Conservation (phyloP, 2,888 invertebrate genomes). For the Philereme vetulata region DNA sequence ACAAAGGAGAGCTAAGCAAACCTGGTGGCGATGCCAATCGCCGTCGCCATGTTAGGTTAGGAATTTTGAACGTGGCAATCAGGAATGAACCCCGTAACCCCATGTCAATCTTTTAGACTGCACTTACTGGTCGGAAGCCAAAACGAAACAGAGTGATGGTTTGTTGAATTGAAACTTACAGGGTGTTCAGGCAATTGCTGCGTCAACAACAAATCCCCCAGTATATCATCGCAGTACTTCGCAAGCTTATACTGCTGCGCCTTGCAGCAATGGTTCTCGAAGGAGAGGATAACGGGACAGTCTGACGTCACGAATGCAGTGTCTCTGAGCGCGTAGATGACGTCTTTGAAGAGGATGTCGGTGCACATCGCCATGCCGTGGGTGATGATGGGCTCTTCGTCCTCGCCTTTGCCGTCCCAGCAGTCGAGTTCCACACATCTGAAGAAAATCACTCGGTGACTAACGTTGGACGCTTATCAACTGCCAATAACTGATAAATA, state of each 20-base stretch:
- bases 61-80: too few relatives aligned
- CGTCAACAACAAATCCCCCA: conserved; percentile 94
- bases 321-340: conserved; percentile 98
- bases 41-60: too few relatives aligned
- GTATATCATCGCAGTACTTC: conserved; percentile 99
- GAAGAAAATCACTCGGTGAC: conserved; percentile 34
- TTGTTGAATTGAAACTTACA: conserved; percentile 77
- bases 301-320: conserved; percentile 99
- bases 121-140: too few relatives aligned
- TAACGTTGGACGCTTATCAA: not conserved
- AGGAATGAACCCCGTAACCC: too few relatives aligned
- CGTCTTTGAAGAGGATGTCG: conserved; percentile 98
- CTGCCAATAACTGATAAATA: not conserved
- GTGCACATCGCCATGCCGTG: conserved; percentile 99
- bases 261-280: conserved; percentile 99
- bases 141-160: too few relatives aligned
- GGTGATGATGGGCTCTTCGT: conserved; percentile 99
- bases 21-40: too few relatives aligned
- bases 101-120: too few relatives aligned
- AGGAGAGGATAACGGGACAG: conserved; percentile 98
- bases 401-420: conserved; percentile 99
- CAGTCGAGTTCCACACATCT: conserved; percentile 99
- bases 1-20: too few relatives aligned
- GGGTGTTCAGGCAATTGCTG: conserved; percentile 94
- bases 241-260: conserved; percentile 99